Evolutionary conservation across 2,797 vertebrate genomes (phyloP).

Genomic region (Poeciliopsis infans): DNA sequence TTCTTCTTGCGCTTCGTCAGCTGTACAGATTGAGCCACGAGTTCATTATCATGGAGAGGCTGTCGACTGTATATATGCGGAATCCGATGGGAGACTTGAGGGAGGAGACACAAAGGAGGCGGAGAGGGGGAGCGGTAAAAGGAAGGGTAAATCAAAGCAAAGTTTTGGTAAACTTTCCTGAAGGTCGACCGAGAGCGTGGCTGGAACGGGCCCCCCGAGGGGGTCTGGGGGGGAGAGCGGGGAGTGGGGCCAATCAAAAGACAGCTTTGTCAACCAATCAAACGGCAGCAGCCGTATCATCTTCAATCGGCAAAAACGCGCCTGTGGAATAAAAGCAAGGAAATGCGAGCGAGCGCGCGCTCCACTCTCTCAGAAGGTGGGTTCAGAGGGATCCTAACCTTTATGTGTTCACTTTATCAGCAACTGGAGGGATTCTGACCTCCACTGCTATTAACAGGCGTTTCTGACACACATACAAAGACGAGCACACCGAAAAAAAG

Average conservation of each 20-base stretch:
- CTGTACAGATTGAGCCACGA: slow-evolving; percentile 57
- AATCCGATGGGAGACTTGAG: slow-evolving; percentile 60
- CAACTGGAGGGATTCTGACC: slow-evolving; percentile 81
- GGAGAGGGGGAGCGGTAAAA: slow-evolving; percentile 19
- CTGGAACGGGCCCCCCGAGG: slow-evolving; percentile 66
- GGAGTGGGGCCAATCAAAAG: slow-evolving; percentile 70
- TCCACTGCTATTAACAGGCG: slow-evolving; percentile 78
- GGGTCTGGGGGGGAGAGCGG: neutral
- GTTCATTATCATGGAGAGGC: slow-evolving; percentile 77
- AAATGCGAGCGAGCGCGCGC: slow-evolving; percentile 36
- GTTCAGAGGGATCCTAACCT: slow-evolving; percentile 74
- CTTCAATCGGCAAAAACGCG: slow-evolving; percentile 68
- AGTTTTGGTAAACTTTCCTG: slow-evolving; percentile 81
- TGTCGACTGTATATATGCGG: slow-evolving; percentile 61
- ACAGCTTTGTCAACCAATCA: slow-evolving; percentile 81
- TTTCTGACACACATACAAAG: slow-evolving; percentile 49
- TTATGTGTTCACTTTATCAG: slow-evolving; percentile 77
- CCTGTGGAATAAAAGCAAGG: slow-evolving; percentile 59
- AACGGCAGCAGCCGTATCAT: slow-evolving; percentile 71
- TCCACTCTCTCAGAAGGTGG: slow-evolving; percentile 56
- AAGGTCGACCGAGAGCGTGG: slow-evolving; percentile 78
- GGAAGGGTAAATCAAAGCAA: slow-evolving; percentile 71
- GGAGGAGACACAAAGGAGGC: slow-evolving; percentile 59
- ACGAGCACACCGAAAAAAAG: slow-evolving; percentile 47
- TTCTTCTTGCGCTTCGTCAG: slow-evolving; percentile 66